Base-by-base conservation (phyloP, 1,140 invertebrate species). In the Brachionus manjavacas region DNA sequence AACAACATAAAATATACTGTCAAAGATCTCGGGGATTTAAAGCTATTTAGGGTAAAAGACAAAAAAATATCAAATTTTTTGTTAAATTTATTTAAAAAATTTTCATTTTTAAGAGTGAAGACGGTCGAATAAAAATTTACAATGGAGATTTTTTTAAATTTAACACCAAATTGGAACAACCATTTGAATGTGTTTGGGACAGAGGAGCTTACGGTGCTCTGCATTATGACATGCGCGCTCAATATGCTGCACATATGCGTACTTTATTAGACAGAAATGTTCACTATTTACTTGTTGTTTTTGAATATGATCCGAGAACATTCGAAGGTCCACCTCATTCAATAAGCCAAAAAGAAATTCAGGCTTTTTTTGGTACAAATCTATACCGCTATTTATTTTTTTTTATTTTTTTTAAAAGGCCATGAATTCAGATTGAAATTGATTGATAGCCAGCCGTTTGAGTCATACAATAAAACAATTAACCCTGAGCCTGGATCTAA, bases 121-220 rank as follows among this genome's bases (percentile, higher is more conserved):
- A 80, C 20, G 46, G 46, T 2, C 12, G 23, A 28, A 64, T 80
- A 14, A 55, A 64, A 80, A 80, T 80, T 39, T 80, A 80, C 23
- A 55, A 55, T 31, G 76, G 76, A 31, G 46, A 55, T 39, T 81
- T 81, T 64, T 81, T 81, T 46, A 64, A 81, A 23, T 81, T 81
- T 25, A 81, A 3, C 8, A 7, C 49, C 20, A 31, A 81, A 64
- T 35, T 64, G 28, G 79, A 81, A 35, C 28, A 64, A 16, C 16
- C 25, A 46, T 81, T 81, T 35, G 79, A 81, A 39, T 81, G 79
- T 64, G 52, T 81, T 28, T 81, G 79, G 79, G 79, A 81, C 39
- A 81, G 79, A 81, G 79, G 79, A 11, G 20, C 79, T 20, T 64
- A 43, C 8, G 52, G 28, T n/a, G 49, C 79, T 0, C 79, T 81